Evolutionary conservation across 2,888 invertebrate species (phyloP), one percentile per base, ranked within the genome.

Genomic region (Cantharis flavilabris): DNA sequence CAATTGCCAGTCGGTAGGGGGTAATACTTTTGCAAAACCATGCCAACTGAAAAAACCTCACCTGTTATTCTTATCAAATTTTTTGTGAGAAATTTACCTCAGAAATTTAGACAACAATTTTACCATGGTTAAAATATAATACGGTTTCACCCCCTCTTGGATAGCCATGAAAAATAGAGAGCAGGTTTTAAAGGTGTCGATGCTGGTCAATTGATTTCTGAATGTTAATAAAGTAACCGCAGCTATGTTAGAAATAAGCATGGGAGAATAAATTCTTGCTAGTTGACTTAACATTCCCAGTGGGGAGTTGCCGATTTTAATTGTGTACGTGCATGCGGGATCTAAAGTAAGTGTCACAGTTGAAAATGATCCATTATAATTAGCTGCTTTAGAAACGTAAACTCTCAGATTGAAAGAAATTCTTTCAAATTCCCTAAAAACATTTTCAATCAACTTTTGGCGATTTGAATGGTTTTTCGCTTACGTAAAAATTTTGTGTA

Each of bases 321-420:
- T 89, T 72, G 89, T 90, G 84, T 93, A 95, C n/a, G 90, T 90
- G 84, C 95, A 96, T 63, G 90, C 89, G 5, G 95, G 93, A 85
- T 95, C 94, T 81, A 95, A 88, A 71, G 92, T 90, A 16, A 96
- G 83, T 71, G 90, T 91, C 3, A 95, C 86, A 81, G 88, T 89
- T 0, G 92, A 91, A 0, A 89, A 87, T 77, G 88, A 83, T 9
- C 89, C 86, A 0, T 87, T 86, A 28, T 89, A 89, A 23, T 84
- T 82, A 3, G 88, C 86, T 0, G 92, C 92, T 83, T 90, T 90
- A 62, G 90, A 89, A 81, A 88, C 90, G 76, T 90, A 91, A 18
- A 92, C 88, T 81, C 91, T 90, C 18, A 94, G 81, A 83, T 91
- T 90, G 86, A 95, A 90, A 4, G 91, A 91, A 28, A 87, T 87